These are phyloP conservation scores for Hypanus sabinus DNA, from an alignment of 2,113 vertebrate genomes.

Conservation along the genomic window DNA sequence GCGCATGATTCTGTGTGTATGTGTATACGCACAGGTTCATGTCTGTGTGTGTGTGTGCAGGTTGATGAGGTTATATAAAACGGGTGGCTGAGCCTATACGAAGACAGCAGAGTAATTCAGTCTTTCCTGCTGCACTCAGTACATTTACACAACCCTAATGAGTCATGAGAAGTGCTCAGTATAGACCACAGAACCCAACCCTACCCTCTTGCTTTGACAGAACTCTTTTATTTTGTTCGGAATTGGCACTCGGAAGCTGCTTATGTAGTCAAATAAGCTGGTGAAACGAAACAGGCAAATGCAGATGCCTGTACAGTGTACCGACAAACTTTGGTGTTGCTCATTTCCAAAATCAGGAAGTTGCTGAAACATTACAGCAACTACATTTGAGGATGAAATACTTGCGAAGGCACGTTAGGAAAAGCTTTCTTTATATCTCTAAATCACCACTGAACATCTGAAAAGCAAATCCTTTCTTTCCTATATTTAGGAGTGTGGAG, in stretches of 20 bases:
- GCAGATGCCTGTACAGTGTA: not conserved
- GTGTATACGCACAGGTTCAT: not conserved
- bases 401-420: conserved; percentile 16
- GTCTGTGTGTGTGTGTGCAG: not conserved
- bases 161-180: not conserved
- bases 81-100: not conserved
- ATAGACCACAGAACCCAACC: not conserved
- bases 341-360: not conserved
- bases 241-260: not conserved
- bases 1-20: not conserved
- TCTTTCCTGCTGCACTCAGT: not conserved
- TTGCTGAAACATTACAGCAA: not conserved
- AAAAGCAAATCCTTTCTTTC: not conserved
- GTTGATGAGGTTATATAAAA: conserved; percentile 7
- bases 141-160: conserved; percentile 27
- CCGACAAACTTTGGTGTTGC: not conserved
- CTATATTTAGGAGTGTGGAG: not conserved
- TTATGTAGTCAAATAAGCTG: not conserved
- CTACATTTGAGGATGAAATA: not conserved
- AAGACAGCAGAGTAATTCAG: not conserved
- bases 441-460: not conserved
- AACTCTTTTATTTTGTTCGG: not conserved
- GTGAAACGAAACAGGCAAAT: not conserved
- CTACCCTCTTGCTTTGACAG: not conserved
- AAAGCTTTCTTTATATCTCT: not conserved